Percentiles rank a stretch among this genome's conserved stretches.
Conservation (phyloP, 64 coral and sea anemone genomes). For the Montipora sp. region DNA sequence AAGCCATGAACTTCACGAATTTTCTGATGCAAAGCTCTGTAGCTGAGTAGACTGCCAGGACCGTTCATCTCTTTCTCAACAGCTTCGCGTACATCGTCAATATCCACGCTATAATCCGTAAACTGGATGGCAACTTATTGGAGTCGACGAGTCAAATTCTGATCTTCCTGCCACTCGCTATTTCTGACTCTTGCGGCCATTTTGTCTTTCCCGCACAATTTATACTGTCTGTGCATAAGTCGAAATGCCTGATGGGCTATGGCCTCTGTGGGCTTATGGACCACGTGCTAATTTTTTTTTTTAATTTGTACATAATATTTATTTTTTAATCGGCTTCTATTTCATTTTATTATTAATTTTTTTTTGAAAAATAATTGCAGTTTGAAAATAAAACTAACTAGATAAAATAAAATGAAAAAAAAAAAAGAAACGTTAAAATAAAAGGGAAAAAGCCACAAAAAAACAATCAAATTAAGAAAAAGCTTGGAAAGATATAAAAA, state of each 20-base stretch:
- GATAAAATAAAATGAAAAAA: neutral
- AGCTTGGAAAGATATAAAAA: neutral
- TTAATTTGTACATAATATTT: neutral
- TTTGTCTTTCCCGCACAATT: slow-evolving; percentile 1
- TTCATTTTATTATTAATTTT: neutral
- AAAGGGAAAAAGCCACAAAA: neutral
- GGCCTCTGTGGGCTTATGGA: slow-evolving; percentile 49
- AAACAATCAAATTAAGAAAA: neutral
- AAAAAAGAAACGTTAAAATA: neutral
- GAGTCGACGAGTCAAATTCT: slow-evolving; percentile 33
- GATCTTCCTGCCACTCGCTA: slow-evolving; percentile 58
- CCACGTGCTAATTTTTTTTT: neutral
- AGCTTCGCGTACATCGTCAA: slow-evolving; percentile 11
- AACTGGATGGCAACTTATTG: slow-evolving; percentile 39
- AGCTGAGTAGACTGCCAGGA: too few species aligned
- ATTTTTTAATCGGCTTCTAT: neutral
- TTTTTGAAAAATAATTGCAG: neutral
- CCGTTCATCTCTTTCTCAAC: slow-evolving; percentile 50
- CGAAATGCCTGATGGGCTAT: slow-evolving; percentile 64
- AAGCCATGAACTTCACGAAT: too few species aligned
- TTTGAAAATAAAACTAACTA: neutral
- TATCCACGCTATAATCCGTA: slow-evolving; percentile 42
- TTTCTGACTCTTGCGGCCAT: slow-evolving; percentile 32
- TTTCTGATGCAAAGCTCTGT: too few species aligned
- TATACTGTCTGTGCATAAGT: neutral